phyloP scores from a whole-genome alignment of 2,888 invertebrate genomes.

The Opisthograptis luteolata region DNA sequence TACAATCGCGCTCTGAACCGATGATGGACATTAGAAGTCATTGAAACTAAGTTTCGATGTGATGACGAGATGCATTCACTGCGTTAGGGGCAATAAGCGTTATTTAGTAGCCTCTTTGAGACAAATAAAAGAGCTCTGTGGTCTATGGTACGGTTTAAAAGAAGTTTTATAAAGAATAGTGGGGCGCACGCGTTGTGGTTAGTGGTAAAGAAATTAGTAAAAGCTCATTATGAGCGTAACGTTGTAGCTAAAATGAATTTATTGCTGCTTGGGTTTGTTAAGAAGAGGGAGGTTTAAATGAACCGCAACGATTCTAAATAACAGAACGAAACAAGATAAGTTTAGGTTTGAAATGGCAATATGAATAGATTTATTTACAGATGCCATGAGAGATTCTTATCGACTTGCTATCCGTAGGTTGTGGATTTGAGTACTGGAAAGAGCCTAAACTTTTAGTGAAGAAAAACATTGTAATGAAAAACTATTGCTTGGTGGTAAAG shows the following conservation, averaged over 20 bases:
- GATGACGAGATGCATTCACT: slow-evolving; percentile 55
- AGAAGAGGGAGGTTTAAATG: slow-evolving; percentile 21
- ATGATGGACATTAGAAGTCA: slow-evolving; percentile 63
- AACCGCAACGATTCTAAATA: slow-evolving; percentile 1
- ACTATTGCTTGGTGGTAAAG: too few relatives aligned
- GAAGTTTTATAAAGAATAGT: slow-evolving; percentile 48
- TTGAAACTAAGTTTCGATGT: slow-evolving; percentile 59
- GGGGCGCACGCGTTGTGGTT: slow-evolving; percentile 54
- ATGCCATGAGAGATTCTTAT: too few relatives aligned
- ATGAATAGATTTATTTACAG: too few relatives aligned
- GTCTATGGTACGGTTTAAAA: slow-evolving; percentile 28
- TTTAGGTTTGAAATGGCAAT: too few relatives aligned
- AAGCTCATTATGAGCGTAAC: slow-evolving; percentile 56
- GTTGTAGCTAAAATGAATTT: slow-evolving; percentile 47
- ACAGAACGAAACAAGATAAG: background rate
- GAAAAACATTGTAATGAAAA: too few relatives aligned
- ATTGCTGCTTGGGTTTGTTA: slow-evolving; percentile 35
- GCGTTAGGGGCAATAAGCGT: slow-evolving; percentile 49
- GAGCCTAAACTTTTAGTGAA: too few relatives aligned
- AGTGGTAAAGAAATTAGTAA: slow-evolving; percentile 46
- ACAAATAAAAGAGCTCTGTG: slow-evolving; percentile 51
- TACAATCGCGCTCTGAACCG: slow-evolving; percentile 49
- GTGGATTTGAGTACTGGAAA: too few relatives aligned
- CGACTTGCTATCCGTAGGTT: too few relatives aligned
- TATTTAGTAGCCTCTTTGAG: slow-evolving; percentile 49